Evolutionary conservation across 2,113 vertebrate species (phyloP).

Genomic region (Psephotus haematonotus): DNA sequence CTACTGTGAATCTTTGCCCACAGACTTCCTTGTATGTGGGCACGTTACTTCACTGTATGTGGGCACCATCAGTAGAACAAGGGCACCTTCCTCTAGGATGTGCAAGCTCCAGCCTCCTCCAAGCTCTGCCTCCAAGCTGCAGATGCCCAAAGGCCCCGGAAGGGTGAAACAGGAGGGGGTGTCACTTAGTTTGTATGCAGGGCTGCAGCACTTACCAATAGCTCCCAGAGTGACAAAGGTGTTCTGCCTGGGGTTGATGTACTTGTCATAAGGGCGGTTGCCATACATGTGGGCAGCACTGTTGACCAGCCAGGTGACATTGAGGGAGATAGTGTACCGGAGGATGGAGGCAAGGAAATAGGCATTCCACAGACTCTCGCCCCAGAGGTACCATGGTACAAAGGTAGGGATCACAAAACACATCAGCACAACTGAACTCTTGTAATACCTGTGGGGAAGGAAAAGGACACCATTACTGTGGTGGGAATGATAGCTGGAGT

Average conservation of each 20-base stretch:
- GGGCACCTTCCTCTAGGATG: neutral
- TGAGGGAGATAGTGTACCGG: constrained; percentile 80
- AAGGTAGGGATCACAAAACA: constrained; percentile 76
- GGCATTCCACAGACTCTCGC: constrained; percentile 81
- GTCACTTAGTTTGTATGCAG: neutral
- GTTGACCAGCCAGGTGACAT: constrained; percentile 81
- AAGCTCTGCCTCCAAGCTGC: neutral
- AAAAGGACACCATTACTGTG: neutral
- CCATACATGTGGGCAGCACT: constrained; percentile 82
- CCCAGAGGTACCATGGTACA: constrained; percentile 83
- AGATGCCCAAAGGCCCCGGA: fast-evolving
- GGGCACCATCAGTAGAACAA: neutral
- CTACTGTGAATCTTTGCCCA: neutral
- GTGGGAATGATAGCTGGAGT: neutral
- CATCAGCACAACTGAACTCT: constrained; percentile 74
- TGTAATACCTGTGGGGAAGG: constrained; percentile 66
- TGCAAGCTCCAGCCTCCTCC: neutral
- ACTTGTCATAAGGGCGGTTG: constrained; percentile 79
- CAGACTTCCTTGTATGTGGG: fast-evolving
- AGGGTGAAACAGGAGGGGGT: neutral
- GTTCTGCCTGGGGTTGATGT: constrained; percentile 81
- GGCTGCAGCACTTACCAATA: constrained; percentile 71
- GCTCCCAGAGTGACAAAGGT: constrained; percentile 76
- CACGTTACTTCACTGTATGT: fast-evolving
- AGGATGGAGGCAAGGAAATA: constrained; percentile 83